Evolutionary conservation across 2,888 invertebrate species (phyloP), one percentile per base, ranked within the genome.

Genomic region (Cerceris ruficornis): DNA sequence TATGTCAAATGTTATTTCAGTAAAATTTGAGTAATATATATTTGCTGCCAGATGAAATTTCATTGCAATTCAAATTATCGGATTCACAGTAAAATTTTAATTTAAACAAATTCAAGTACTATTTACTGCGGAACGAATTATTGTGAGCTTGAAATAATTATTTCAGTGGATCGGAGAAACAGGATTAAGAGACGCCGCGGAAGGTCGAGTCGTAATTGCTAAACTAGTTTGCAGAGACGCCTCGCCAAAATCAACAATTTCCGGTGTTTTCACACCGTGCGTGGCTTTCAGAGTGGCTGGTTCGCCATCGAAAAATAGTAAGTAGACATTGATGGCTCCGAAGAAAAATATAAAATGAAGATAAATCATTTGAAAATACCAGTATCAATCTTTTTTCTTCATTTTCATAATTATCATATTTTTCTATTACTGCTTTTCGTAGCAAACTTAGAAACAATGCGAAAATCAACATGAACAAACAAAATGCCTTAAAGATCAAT

Each of bases 251-350:
- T 90, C 93, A 0, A 85, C 86, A 49, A 82, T 92, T 41, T 86
- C 93, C 1, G 93, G 94, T 68, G 95, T 97, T 39, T 96, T 97
- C 92, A 95, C 96, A 2, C 97, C 97, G 0, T 98, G 97, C 89
- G 96, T 97, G 60, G 96, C 97, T 5, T 97, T 98, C 89, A 94
- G 97, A 81, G 96, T 97, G 7, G 97, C 96, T 85, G 98, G 98
- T 67, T 95, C 96, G 50, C 96, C 97, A 11, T 95, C 94, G 0
- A 95, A 94, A 90, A 94, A 93, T 81, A 95, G 95, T 96, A 93
- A 93, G 94, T 93, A 28, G 4, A 28, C 28, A 4, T 28, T 28
- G 28, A 4, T 28, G 28, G 28, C 28, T 28, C 28, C 4, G 28
- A 28, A 28, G 28, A 28, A 28, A 28, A 28, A 1, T 28, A 28